Percentiles rank a stretch among this genome's conserved stretches.
Evolutionary conservation across 2,797 vertebrate genomes (phyloP).

Genomic region (Tadarida brasiliensis): DNA sequence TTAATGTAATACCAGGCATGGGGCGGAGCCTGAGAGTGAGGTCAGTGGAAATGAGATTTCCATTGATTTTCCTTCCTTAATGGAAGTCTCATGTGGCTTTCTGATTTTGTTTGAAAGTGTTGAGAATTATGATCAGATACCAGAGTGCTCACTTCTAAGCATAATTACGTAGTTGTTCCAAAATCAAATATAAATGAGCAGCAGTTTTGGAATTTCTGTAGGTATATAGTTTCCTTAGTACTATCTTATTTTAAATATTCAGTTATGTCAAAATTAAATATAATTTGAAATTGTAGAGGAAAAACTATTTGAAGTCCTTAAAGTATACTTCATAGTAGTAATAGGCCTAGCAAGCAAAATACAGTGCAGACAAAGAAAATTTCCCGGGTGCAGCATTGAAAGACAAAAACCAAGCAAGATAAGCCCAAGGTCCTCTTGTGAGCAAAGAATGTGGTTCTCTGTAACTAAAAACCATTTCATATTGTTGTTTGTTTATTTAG

Average conservation of each 20-base stretch:
- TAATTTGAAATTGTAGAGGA: background rate
- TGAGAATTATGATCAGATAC: background rate
- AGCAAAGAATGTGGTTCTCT: background rate
- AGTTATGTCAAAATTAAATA: background rate
- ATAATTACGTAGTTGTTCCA: background rate
- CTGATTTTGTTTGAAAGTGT: background rate
- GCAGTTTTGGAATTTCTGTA: background rate
- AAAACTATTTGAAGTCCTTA: background rate
- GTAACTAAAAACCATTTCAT: background rate
- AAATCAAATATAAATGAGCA: background rate
- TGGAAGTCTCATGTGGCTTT: background rate
- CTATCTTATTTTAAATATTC: background rate
- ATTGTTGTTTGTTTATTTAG: background rate
- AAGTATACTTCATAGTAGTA: background rate
- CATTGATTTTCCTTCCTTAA: background rate
- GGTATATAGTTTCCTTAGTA: background rate
- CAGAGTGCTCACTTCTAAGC: background rate
- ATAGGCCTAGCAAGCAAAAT: background rate
- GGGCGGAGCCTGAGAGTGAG: background rate
- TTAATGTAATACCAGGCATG: background rate
- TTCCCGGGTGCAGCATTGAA: background rate
- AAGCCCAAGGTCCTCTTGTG: background rate
- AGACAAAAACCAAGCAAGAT: background rate
- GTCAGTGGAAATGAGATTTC: background rate
- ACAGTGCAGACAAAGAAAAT: background rate